Conservation (phyloP, 2,797 vertebrate genomes). For the Buceros bicornis region DNA sequence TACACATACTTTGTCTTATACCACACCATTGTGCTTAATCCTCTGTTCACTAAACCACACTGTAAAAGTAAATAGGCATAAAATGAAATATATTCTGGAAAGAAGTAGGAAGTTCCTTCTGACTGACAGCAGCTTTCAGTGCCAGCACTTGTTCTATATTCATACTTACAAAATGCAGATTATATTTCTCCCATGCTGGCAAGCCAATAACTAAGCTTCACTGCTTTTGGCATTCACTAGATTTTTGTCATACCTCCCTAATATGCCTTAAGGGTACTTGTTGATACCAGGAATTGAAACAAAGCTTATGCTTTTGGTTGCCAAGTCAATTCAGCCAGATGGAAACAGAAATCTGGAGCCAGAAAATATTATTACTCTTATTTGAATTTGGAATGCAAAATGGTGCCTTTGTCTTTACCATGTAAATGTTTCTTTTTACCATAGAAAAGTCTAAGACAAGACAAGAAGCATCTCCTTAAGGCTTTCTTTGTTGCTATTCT, state of each 20-base stretch:
- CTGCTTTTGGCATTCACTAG: conserved; percentile 60
- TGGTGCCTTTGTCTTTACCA: conserved; percentile 52
- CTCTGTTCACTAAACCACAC: neutral
- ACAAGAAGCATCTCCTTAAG: neutral
- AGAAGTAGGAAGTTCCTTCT: conserved; percentile 61
- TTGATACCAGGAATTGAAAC: conserved; percentile 75
- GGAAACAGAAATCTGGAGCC: conserved; percentile 70
- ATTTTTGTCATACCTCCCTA: conserved; percentile 74
- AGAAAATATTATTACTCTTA: conserved; percentile 67
- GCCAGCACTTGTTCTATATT: conserved; percentile 71
- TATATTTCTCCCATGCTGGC: conserved; percentile 63
- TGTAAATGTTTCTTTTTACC: conserved; percentile 29
- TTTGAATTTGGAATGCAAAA: conserved; percentile 53
- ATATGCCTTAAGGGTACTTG: conserved; percentile 76
- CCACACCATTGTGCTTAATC: conserved; percentile 14
- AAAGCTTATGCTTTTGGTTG: conserved; percentile 75
- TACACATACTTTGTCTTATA: neutral
- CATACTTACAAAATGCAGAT: conserved; percentile 69
- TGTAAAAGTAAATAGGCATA: conserved; percentile 50
- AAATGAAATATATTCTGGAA: conserved; percentile 53
- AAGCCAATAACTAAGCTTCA: conserved; percentile 62
- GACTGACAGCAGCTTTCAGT: conserved; percentile 55
- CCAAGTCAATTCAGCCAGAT: conserved; percentile 75
- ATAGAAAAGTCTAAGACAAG: neutral
- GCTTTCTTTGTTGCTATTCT: conserved; percentile 1